Evolutionary conservation across 2,113 vertebrate species (phyloP).

Genomic region (Dascyllus trimaculatus): DNA sequence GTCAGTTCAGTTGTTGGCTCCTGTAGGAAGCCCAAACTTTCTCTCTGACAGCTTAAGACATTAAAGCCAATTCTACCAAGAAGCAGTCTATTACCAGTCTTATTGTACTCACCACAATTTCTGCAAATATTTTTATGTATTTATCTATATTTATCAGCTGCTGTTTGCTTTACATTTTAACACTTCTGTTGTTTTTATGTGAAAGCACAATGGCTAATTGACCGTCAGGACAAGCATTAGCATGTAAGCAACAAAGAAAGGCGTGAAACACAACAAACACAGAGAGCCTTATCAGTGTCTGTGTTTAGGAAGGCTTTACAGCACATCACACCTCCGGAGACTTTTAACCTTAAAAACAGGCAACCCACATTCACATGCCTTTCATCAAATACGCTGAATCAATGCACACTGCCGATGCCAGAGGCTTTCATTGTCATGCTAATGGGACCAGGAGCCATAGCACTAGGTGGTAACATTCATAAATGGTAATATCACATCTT

Average conservation of each 20-base stretch:
- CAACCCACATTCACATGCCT: constrained; percentile 66
- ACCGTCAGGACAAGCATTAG: background rate
- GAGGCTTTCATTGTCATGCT: constrained; percentile 84
- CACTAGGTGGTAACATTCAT: constrained; percentile 73
- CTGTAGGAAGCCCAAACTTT: constrained; percentile 36
- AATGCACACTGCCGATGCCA: constrained; percentile 65
- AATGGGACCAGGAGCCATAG: constrained; percentile 72
- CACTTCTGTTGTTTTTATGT: constrained; percentile 4
- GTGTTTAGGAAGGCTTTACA: constrained; percentile 18
- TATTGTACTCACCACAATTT: background rate
- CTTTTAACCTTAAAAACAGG: constrained; percentile 62
- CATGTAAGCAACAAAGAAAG: constrained; percentile 8
- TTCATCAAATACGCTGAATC: constrained; percentile 71
- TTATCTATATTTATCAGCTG: background rate
- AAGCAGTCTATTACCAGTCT: constrained; percentile 17
- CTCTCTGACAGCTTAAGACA: constrained; percentile 24
- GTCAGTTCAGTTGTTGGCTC: constrained; percentile 18
- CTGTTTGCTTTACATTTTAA: constrained; percentile 2
- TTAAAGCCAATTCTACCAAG: constrained; percentile 17
- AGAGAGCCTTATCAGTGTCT: background rate
- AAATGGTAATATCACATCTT: constrained; percentile 80
- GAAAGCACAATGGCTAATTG: constrained; percentile 3
- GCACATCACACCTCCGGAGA: constrained; percentile 35
- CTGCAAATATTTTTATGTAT: constrained; percentile 6
- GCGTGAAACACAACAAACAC: constrained; percentile 26